phyloP scores from a whole-genome alignment of 2,113 vertebrate species.

The Gnathonemus longibarbis region DNA sequence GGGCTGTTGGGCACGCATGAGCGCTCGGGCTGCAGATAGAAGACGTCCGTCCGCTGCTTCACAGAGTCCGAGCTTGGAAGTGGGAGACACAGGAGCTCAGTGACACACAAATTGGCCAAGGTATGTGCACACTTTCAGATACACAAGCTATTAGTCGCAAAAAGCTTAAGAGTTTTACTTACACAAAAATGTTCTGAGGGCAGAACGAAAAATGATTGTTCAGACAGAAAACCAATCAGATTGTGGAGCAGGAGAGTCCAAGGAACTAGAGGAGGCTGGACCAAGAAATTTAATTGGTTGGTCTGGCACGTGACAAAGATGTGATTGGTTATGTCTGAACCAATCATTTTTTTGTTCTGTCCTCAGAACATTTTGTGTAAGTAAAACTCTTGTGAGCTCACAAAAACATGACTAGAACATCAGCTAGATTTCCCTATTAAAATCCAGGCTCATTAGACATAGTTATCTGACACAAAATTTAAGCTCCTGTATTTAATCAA shows the following conservation, averaged over 20 bases:
- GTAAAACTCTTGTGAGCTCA: too few relatives aligned
- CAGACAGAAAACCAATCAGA: too few relatives aligned
- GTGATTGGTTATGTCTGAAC: too few relatives aligned
- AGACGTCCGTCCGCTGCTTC: constrained; percentile 86
- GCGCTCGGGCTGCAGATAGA: constrained; percentile 93
- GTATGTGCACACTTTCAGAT: neutral
- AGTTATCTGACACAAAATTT: neutral
- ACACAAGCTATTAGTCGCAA: neutral
- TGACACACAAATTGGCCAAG: neutral
- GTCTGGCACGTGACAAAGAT: too few relatives aligned
- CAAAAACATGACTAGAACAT: neutral
- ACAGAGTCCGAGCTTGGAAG: constrained; percentile 78
- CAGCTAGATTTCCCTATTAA: neutral
- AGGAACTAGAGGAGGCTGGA: too few relatives aligned
- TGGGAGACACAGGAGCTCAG: neutral
- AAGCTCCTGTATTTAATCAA: neutral
- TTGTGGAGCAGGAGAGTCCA: too few relatives aligned
- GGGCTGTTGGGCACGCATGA: constrained; percentile 94
- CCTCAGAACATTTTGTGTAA: too few relatives aligned
- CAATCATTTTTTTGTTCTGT: too few relatives aligned
- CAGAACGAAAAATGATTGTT: too few relatives aligned
- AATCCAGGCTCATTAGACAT: neutral
- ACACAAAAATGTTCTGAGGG: too few relatives aligned
- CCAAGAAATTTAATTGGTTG: too few relatives aligned
- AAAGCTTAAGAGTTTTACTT: neutral